Base-by-base conservation (phyloP, 2,797 vertebrate genomes). In the Myotis myotis region DNA sequence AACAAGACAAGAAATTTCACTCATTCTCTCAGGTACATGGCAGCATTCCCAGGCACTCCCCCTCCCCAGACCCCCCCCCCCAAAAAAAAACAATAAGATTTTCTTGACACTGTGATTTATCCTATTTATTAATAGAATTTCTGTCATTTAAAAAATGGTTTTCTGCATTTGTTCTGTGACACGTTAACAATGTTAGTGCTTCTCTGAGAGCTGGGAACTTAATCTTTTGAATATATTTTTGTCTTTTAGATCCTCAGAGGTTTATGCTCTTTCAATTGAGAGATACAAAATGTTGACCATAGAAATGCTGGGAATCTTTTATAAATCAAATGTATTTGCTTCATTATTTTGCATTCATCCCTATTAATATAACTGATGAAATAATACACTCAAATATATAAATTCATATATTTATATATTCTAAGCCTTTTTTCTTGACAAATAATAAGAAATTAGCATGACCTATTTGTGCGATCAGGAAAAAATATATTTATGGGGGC, bases 151-250 rank as follows among this genome's bases (percentile, higher is more conserved):
- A 57, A 64, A 38, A 82, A 90, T 64, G 25, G 10, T 51, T 91
- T 90, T 85, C 44, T 88, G 16, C 16, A 53, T 53, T 57, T 95
- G 11, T 64, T 16, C 76, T 53, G 2, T 93, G 41, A 74, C 38
- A 71, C 57, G 10, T 51, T 47, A 91, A 79, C 1, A 72, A 41
- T 19, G 2, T 13, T 28, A 30, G 3, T 68, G n/a, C 10, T 74
- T 89, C 28, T 11, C 22, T 66, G n/a, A 25, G 17, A 78, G 4
- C 5, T 71, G 41, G 19, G 25, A 88, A 66, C 79, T 70, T 64
- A 62, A 83, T 30, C 36, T 62, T 94, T 79, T 47, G 22, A 87
- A 70, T 8, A 30, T 89, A 30, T n/a, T 87, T 75, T 86, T 71
- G 33, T 16, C 19, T 64, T 75, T 84, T 49, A 80, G 9, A 30